Conservation (phyloP, 2,888 invertebrate genomes). For the Trachelus tabidus region DNA sequence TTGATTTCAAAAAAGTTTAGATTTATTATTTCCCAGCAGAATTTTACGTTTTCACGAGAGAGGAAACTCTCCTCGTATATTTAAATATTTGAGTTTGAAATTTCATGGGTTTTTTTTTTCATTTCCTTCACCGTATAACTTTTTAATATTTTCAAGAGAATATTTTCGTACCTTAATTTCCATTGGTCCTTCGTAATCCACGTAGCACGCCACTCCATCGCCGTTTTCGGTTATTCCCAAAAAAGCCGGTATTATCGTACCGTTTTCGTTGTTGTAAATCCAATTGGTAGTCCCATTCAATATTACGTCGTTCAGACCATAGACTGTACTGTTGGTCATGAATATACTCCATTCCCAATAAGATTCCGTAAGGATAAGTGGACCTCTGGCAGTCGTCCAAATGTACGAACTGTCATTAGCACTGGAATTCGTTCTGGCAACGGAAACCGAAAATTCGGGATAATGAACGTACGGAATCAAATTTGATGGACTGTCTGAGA, state of each 20-base stretch:
- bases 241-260: conserved; percentile 32
- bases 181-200: conserved; percentile 35
- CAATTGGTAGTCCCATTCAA: conserved; percentile 49
- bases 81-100: not conserved
- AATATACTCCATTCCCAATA: conserved; percentile 74
- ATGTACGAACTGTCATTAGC: conserved; percentile 63
- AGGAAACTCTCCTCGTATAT: not conserved
- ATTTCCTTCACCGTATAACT: not conserved
- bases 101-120: not conserved
- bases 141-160: not conserved
- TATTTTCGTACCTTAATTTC: conserved; percentile 33
- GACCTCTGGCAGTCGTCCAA: conserved; percentile 70
- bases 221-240: conserved; percentile 33
- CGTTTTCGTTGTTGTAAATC: conserved; percentile 40
- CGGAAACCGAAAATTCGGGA: conserved; percentile 37
- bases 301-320: conserved; percentile 70
- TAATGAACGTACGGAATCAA: conserved; percentile 30
- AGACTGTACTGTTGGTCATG: conserved; percentile 69
- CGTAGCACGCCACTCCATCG: conserved; percentile 27
- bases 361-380: conserved; percentile 70
- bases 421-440: conserved; percentile 59
- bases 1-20: rapidly evolving
- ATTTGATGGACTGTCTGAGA: conserved; percentile 20
- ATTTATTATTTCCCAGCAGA: too few species aligned
- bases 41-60: too few species aligned